Evolutionary conservation across 2,113 vertebrate species (phyloP).

Genomic region (Semnornis frantzii): DNA sequence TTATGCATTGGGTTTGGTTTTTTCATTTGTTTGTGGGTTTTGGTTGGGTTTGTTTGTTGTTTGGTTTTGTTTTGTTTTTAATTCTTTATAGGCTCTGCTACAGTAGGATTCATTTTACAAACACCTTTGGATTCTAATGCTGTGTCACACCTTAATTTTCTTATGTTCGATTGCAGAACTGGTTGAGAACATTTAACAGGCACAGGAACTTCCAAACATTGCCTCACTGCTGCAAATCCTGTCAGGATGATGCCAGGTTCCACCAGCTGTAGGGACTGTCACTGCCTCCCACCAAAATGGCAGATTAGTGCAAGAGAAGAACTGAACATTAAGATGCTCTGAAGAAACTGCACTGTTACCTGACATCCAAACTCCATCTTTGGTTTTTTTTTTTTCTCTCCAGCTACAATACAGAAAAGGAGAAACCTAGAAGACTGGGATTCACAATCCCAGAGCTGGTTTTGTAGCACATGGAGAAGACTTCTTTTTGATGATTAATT

Average conservation of each 20-base stretch:
- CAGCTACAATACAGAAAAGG: background rate
- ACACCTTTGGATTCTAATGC: constrained; percentile 32
- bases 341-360: background rate
- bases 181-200: constrained; percentile 13
- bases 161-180: background rate
- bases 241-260: background rate
- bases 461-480: background rate
- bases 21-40: too few species aligned
- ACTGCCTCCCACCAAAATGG: background rate
- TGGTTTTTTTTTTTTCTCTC: background rate
- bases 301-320: background rate
- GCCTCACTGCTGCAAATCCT: background rate
- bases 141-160: constrained; percentile 34
- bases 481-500: constrained; percentile 24
- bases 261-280: background rate
- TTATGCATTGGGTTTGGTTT: background rate
- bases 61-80: background rate
- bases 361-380: background rate
- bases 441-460: background rate
- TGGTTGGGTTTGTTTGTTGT: too few species aligned
- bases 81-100: background rate
- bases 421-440: background rate
- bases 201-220: background rate
- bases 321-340: background rate
- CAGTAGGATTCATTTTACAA: constrained; percentile 28